Conservation (phyloP, 2,888 invertebrate genomes). For the Brachypterus glaber region DNA sequence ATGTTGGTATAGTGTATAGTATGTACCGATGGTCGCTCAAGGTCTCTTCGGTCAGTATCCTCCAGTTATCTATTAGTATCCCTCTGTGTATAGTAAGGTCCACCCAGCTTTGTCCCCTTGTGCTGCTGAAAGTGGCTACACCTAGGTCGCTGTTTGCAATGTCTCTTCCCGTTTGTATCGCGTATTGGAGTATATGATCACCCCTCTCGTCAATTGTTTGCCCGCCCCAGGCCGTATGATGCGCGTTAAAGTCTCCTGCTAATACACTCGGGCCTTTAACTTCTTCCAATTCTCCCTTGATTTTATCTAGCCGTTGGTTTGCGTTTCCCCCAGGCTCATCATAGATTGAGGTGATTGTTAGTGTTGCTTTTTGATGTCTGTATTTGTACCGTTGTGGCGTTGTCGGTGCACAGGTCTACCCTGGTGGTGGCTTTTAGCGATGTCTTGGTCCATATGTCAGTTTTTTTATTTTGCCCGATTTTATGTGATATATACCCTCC, state of each 20-base stretch:
- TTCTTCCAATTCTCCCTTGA: neutral
- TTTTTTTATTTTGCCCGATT: too few relatives aligned
- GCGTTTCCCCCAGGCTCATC: slow-evolving; percentile 10
- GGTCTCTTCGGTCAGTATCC: slow-evolving; percentile 13
- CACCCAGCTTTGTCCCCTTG: slow-evolving; percentile 16
- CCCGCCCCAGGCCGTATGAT: slow-evolving; percentile 16
- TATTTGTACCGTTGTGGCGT: too few relatives aligned
- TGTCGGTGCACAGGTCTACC: too few relatives aligned
- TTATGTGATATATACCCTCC: too few relatives aligned
- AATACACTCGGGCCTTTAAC: slow-evolving; percentile 7
- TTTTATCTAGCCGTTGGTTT: slow-evolving; percentile 3
- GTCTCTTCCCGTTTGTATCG: slow-evolving; percentile 1
- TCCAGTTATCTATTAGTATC: slow-evolving; percentile 8
- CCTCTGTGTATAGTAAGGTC: slow-evolving; percentile 16
- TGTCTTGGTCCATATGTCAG: too few relatives aligned
- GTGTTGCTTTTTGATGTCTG: too few relatives aligned
- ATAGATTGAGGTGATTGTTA: too few relatives aligned
- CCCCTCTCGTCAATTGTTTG: slow-evolving; percentile 14
- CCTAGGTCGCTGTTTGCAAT: slow-evolving; percentile 11
- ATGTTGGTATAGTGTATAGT: neutral
- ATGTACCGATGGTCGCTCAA: slow-evolving; percentile 19
- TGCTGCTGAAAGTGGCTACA: slow-evolving; percentile 15
- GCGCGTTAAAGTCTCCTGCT: slow-evolving; percentile 18
- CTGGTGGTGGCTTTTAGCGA: too few relatives aligned
- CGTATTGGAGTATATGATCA: slow-evolving; percentile 11